Evolutionary conservation across 2,888 invertebrate species (phyloP).

Genomic region (Branchipolynoe longqiensis): DNA sequence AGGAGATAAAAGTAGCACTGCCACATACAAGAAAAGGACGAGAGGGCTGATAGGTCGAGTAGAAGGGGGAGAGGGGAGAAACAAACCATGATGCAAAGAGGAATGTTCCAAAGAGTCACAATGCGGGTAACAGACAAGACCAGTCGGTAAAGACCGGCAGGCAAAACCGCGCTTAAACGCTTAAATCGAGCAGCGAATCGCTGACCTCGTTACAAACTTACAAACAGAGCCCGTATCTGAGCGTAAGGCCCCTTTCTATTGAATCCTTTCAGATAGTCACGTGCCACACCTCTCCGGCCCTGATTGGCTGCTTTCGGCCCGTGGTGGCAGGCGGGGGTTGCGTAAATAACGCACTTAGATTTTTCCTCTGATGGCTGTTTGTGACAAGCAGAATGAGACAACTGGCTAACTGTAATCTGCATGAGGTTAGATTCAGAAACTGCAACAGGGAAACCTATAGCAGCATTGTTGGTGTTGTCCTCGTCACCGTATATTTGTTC

Average conservation of each 20-base stretch:
- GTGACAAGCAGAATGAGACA: not conserved
- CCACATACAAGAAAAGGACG: slow-evolving; percentile 22
- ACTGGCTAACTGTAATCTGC: too few relatives aligned
- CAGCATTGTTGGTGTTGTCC: too few relatives aligned
- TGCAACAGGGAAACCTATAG: too few relatives aligned
- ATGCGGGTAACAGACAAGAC: not conserved
- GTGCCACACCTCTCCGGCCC: not conserved
- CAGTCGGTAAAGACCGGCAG: too few relatives aligned
- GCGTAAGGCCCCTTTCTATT: slow-evolving; percentile 40
- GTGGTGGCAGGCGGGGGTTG: not conserved
- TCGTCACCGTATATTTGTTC: too few relatives aligned
- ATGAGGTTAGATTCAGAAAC: slow-evolving; percentile 13
- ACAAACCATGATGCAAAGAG: slow-evolving; percentile 21
- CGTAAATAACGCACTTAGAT: slow-evolving; percentile 6
- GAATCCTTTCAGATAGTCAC: not conserved
- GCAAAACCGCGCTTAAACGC: too few relatives aligned
- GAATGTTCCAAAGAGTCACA: not conserved
- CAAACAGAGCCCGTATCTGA: slow-evolving; percentile 21
- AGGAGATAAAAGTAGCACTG: slow-evolving; percentile 18
- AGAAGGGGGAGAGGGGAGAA: not conserved
- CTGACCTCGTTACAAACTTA: too few relatives aligned
- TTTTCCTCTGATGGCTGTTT: slow-evolving; percentile 22
- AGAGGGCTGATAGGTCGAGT: too few relatives aligned
- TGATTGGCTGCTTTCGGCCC: not conserved
- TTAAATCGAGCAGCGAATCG: too few relatives aligned